A percentile compares a stretch with the other conserved stretches of the same genome.
Conservation (phyloP, 2,113 vertebrate species). For the Raja brachyura region DNA sequence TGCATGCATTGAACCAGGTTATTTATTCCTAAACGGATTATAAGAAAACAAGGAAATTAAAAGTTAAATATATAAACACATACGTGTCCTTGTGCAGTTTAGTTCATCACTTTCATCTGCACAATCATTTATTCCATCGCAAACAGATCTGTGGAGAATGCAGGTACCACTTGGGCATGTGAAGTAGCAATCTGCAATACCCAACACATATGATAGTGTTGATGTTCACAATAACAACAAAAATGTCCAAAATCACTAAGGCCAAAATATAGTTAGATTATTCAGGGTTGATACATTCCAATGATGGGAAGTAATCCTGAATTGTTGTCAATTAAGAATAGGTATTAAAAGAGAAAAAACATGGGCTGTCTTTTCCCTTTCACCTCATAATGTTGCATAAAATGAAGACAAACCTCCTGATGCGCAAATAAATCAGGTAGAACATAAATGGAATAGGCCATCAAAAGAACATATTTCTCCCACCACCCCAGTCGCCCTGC, state of each 20-base stretch:
- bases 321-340: neutral
- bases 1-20: neutral
- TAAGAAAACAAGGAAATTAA: neutral
- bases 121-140: conserved; percentile 65
- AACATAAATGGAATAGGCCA: neutral
- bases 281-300: neutral
- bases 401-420: neutral
- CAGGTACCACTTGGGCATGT: conserved; percentile 63
- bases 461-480: no score
- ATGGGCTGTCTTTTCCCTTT: neutral
- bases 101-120: conserved; percentile 67
- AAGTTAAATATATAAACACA: conserved; percentile 41
- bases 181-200: conserved; percentile 59
- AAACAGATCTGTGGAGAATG: conserved; percentile 61
- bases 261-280: neutral
- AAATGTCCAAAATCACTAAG: neutral
- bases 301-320: neutral
- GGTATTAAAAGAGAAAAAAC: neutral
- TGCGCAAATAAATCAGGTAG: neutral
- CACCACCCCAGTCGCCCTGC: no score
- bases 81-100: conserved; percentile 64
- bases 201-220: neutral
- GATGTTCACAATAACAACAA: neutral
- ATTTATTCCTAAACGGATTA: neutral
- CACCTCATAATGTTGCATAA: neutral